Evolutionary conservation across 2,113 vertebrate species (phyloP).

Genomic region (Elephantulus edwardii): DNA sequence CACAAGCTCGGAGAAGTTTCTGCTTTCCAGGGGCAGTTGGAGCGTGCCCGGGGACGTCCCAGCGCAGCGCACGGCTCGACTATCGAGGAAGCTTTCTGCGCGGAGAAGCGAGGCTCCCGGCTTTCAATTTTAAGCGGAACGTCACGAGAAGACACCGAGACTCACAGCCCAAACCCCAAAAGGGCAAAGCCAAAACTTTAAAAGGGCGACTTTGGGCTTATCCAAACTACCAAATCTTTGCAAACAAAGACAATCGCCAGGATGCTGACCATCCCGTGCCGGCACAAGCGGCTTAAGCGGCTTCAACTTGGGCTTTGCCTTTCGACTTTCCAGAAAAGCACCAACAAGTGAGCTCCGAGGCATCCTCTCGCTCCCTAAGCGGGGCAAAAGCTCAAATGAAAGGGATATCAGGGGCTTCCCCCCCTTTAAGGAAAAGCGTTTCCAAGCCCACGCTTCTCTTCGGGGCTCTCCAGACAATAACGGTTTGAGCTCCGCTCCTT

Average conservation of each 20-base stretch:
- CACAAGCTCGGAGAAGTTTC: not conserved
- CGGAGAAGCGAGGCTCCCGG: not conserved
- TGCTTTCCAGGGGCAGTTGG: not conserved
- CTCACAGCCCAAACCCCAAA: slow-evolving; percentile 14
- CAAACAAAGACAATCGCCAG: slow-evolving; percentile 65
- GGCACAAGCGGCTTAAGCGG: slow-evolving; percentile 30
- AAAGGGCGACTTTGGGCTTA: not conserved
- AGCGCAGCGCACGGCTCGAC: not conserved
- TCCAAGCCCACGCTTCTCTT: slow-evolving; percentile 44
- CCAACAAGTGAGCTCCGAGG: slow-evolving; percentile 42
- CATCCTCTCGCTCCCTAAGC: not conserved
- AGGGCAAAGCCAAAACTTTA: not conserved
- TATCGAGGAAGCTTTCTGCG: not conserved
- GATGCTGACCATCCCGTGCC: slow-evolving; percentile 1
- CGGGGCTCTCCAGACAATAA: slow-evolving; percentile 65
- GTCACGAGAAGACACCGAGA: not conserved
- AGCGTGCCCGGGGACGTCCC: not conserved
- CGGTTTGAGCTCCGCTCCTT: slow-evolving; percentile 40
- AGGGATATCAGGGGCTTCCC: slow-evolving; percentile 42
- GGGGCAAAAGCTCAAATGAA: slow-evolving; percentile 24
- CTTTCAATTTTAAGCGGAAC: not conserved
- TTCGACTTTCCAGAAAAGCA: slow-evolving; percentile 32
- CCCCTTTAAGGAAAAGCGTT: not conserved
- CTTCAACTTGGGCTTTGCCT: slow-evolving; percentile 41
- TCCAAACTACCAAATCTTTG: not conserved